Base-by-base conservation (phyloP, 1,140 invertebrate species). In the Drosophila rufa region DNA sequence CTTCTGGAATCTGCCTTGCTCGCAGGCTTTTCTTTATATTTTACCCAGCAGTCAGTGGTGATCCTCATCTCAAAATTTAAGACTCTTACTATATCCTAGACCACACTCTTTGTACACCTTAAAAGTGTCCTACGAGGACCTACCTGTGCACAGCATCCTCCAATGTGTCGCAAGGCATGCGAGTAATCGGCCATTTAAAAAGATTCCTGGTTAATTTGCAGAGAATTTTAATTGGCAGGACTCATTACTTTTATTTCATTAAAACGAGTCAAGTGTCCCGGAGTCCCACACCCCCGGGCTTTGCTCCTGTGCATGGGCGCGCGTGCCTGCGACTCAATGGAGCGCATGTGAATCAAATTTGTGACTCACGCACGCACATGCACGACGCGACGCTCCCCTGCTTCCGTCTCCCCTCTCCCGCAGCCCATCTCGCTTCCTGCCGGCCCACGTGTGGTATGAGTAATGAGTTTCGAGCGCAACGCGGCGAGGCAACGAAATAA, bases 401-500 rank as follows among this genome's bases (percentile, higher is more conserved):
- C 22, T n/a, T 22, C 25, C 15, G 11, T 12, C 3, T 11, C 38
- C 38, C 38, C 2, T 30, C 12, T 38, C 9, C 0, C n/a, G n/a
- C n/a, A n/a, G n/a, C n/a, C n/a, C 11, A 12, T 11, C 25, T 38
- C 14, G 14, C 53, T 25, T 56, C 30, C 15, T 43, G n/a, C 27
- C 27, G n/a, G 75, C 75, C 82, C 67, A 82, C 83, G 47, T 82
- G 75, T 79, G 67, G 83, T 77, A 89, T 86, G 76, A 87, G 83
- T 82, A 87, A 86, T 86, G 79, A 55, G 79, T 69, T 64, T 51
- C 12, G 19, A 79, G 58, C 66, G 19, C 33, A 61, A 46, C 56
- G 47, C 47, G 55, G 62, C 42, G 40, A 46, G 53, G 66, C 69
- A 53, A 46, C 45, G 50, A 85, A 85, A 79, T 86, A 75, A 77